A percentile compares a stretch with the other conserved stretches of the same genome.
Evolutionary conservation across 2,888 invertebrate species (phyloP).

Genomic region (Phania funesta): DNA sequence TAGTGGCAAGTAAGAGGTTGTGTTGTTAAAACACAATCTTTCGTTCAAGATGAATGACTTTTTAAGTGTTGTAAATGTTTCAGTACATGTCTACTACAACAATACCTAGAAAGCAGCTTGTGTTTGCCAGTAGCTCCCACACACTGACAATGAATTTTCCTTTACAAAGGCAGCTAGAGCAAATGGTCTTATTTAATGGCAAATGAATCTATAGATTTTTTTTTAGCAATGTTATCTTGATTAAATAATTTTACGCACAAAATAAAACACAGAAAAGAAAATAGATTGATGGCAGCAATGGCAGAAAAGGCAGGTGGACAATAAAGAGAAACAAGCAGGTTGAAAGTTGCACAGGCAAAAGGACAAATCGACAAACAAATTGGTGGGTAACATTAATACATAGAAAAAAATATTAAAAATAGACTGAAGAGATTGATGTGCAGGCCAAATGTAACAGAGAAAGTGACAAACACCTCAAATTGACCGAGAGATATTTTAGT

Average conservation of each 20-base stretch:
- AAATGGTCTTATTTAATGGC: slow-evolving; percentile 38
- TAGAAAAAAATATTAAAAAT: too few relatives aligned
- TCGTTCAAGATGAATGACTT: slow-evolving; percentile 67
- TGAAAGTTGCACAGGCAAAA: slow-evolving; percentile 32
- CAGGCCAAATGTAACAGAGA: background rate
- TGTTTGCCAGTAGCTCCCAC: background rate
- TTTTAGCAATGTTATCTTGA: slow-evolving; percentile 34
- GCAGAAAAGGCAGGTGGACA: slow-evolving; percentile 7
- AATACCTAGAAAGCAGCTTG: slow-evolving; percentile 22
- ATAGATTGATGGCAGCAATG: slow-evolving; percentile 22
- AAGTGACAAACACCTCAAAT: background rate
- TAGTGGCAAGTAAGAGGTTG: slow-evolving; percentile 45
- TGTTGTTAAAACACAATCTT: slow-evolving; percentile 61
- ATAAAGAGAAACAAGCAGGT: slow-evolving; percentile 12
- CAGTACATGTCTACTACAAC: slow-evolving; percentile 8
- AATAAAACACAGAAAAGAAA: background rate
- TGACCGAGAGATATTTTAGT: too few relatives aligned
- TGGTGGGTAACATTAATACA: background rate
- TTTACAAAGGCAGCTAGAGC: slow-evolving; percentile 5
- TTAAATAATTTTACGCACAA: slow-evolving; percentile 39
- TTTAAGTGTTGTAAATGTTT: slow-evolving; percentile 62
- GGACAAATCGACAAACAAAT: slow-evolving; percentile 18
- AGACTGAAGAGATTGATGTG: background rate
- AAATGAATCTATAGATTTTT: slow-evolving; percentile 13
- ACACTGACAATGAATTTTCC: background rate